phyloP scores from a whole-genome alignment of 2,888 invertebrate species.

The Habroteleia sp. region DNA sequence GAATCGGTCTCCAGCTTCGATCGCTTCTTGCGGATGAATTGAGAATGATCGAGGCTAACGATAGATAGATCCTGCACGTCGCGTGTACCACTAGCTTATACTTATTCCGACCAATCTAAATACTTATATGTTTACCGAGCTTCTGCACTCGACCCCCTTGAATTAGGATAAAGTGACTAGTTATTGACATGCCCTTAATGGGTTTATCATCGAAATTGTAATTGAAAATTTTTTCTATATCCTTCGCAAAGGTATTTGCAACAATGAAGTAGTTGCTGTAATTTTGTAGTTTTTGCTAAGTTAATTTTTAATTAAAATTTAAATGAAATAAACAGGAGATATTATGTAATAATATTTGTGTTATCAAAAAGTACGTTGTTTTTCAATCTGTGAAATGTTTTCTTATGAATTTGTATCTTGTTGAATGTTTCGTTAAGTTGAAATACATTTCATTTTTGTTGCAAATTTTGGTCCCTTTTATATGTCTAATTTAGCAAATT shows the following conservation, averaged over 20 bases:
- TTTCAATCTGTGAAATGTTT: too few species aligned
- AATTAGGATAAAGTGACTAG: slow-evolving; percentile 36
- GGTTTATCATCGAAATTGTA: slow-evolving; percentile 15
- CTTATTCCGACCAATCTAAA: slow-evolving; percentile 50
- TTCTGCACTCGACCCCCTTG: slow-evolving; percentile 33
- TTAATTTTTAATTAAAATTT: too few species aligned
- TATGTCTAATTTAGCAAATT: too few species aligned
- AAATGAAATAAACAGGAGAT: too few species aligned
- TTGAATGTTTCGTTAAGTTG: too few species aligned
- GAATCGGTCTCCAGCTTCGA: slow-evolving; percentile 63
- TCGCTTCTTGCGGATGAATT: slow-evolving; percentile 61
- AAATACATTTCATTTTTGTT: too few species aligned
- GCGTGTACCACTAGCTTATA: slow-evolving; percentile 65
- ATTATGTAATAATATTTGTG: too few species aligned
- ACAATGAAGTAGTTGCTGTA: slow-evolving; percentile 1
- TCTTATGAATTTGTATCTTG: too few species aligned
- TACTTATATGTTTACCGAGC: slow-evolving; percentile 17
- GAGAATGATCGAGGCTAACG: slow-evolving; percentile 64
- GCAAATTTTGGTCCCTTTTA: too few species aligned
- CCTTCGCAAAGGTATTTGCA: neutral
- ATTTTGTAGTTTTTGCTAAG: too few species aligned
- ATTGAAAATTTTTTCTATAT: slow-evolving; percentile 11
- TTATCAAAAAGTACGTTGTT: too few species aligned
- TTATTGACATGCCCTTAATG: slow-evolving; percentile 30
- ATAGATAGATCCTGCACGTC: slow-evolving; percentile 65